These are phyloP conservation scores for Papilio glaucus DNA, from an alignment of 1,140 invertebrate genomes.

Conservation along the genomic window DNA sequence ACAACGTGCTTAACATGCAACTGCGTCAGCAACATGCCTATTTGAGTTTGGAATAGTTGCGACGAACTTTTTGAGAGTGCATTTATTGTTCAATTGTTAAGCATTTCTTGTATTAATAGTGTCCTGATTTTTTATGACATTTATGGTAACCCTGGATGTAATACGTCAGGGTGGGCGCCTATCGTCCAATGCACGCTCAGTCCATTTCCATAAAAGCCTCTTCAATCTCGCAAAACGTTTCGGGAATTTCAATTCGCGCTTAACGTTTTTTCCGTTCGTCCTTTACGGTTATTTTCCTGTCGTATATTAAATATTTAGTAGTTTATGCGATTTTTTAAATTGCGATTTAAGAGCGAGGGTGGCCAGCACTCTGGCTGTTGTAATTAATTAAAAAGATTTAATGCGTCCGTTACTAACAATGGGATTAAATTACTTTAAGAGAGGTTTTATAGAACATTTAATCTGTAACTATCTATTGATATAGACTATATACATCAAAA, in stretches of 20 bases:
- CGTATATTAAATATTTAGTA: slow-evolving; percentile 54
- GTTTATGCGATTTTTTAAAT: slow-evolving; percentile 29
- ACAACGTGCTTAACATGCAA: too few species aligned
- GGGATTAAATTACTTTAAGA: not conserved
- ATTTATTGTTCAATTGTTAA: not conserved
- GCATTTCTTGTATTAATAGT: not conserved
- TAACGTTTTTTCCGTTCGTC: slow-evolving; percentile 58
- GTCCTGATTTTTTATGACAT: slow-evolving; percentile 14
- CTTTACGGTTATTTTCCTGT: slow-evolving; percentile 49
- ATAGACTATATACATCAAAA: too few species aligned
- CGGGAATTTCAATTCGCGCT: slow-evolving; percentile 80
- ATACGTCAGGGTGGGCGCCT: slow-evolving; percentile 58
- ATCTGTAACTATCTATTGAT: not conserved
- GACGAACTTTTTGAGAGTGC: too few species aligned
- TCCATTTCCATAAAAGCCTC: slow-evolving; percentile 83
- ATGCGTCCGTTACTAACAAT: not conserved
- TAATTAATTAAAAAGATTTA: slow-evolving; percentile 31
- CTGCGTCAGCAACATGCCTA: too few species aligned
- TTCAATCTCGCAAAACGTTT: slow-evolving; percentile 81
- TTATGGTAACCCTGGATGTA: slow-evolving; percentile 24
- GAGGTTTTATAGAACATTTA: not conserved
- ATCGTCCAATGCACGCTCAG: slow-evolving; percentile 74
- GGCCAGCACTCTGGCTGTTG: not conserved
- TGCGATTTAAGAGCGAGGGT: slow-evolving; percentile 6
- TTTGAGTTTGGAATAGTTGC: too few species aligned